phyloP scores from a whole-genome alignment of 64 coral and sea anemone species.

The Actinia equina region DNA sequence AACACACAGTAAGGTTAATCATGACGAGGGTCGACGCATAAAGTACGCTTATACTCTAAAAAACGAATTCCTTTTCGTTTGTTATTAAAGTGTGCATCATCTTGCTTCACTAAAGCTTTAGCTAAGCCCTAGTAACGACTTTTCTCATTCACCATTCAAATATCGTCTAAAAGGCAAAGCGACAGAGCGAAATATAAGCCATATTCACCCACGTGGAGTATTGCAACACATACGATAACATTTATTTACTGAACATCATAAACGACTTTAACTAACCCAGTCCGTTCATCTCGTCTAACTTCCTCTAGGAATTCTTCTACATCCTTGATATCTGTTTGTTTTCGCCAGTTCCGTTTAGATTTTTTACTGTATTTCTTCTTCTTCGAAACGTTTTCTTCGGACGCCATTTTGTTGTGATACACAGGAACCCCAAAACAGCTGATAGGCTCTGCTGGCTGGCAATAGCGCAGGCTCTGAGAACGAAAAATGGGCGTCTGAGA shows the following conservation, averaged over 20 bases:
- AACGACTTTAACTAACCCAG: slow-evolving; percentile 50
- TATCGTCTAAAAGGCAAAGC: neutral
- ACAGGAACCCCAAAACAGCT: slow-evolving; percentile 27
- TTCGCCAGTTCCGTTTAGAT: slow-evolving; percentile 89
- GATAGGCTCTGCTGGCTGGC: too few relatives aligned
- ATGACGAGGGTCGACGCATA: too few relatives aligned
- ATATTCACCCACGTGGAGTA: slow-evolving; percentile 22
- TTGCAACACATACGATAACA: neutral
- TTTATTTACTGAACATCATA: neutral
- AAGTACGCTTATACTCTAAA: too few relatives aligned
- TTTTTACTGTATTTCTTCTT: slow-evolving; percentile 83
- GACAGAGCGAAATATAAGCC: neutral
- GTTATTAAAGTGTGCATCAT: neutral
- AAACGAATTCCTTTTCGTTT: too few relatives aligned
- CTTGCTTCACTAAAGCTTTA: neutral
- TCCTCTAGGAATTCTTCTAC: slow-evolving; percentile 91
- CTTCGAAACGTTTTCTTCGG: slow-evolving; percentile 25
- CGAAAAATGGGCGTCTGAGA: too few relatives aligned
- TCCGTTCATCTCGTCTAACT: slow-evolving; percentile 87
- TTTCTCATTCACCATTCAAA: neutral
- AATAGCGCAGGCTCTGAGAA: too few relatives aligned
- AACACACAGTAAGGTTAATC: too few relatives aligned
- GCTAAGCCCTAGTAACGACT: too few relatives aligned
- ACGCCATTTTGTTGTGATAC: slow-evolving; percentile 80
- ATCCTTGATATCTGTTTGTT: slow-evolving; percentile 89